phyloP scores from a whole-genome alignment of 1,140 invertebrate genomes.

The Drosophila quadrilineata region DNA sequence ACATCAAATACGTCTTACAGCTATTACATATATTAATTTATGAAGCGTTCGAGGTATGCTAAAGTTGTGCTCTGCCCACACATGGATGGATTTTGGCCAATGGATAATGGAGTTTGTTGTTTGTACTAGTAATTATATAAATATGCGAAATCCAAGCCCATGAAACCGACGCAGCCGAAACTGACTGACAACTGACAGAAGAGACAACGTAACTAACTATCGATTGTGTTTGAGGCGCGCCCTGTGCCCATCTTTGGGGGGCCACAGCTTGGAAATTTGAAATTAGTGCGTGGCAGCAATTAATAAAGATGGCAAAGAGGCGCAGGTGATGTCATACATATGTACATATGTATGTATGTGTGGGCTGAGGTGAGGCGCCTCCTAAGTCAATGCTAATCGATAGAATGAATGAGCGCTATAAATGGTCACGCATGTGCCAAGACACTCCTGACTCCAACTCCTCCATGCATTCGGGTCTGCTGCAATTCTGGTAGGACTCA shows the following conservation, averaged over 20 bases:
- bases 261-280: constrained; percentile 28
- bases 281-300: constrained; percentile 41
- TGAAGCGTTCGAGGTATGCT: too few relatives aligned
- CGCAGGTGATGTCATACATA: constrained; percentile 31
- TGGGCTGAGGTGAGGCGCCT: constrained; percentile 28
- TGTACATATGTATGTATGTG: constrained; percentile 9
- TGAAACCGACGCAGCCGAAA: background rate
- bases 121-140: background rate
- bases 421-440: constrained; percentile 64
- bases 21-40: too few relatives aligned
- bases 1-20: too few relatives aligned
- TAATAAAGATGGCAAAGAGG: constrained; percentile 35
- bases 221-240: constrained; percentile 24
- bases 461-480: constrained; percentile 23
- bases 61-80: background rate
- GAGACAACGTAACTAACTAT: background rate
- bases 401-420: constrained; percentile 38
- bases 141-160: constrained; percentile 26
- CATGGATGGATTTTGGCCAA: background rate
- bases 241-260: constrained; percentile 41
- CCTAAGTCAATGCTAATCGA: constrained; percentile 34
- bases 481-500: constrained; percentile 1
- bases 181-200: constrained; percentile 21
- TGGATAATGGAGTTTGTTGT: background rate
- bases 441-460: constrained; percentile 51